phyloP scores from a whole-genome alignment of 2,888 invertebrate species.

The Plemyria rubiginata region DNA sequence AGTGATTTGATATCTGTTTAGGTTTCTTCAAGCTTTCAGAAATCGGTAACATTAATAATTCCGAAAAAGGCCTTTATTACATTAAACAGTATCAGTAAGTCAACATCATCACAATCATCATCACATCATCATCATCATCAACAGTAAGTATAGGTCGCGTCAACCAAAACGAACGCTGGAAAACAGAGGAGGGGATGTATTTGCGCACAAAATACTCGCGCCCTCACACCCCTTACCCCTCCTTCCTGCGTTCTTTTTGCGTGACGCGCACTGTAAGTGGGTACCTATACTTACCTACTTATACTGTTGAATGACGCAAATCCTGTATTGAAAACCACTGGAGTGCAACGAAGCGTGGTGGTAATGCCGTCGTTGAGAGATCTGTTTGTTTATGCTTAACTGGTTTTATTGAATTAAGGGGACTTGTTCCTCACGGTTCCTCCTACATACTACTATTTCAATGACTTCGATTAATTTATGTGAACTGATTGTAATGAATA shows the following conservation, averaged over 20 bases:
- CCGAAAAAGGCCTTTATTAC: neutral
- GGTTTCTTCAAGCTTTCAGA: too few relatives aligned
- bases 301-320: constrained; percentile 61
- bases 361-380: constrained; percentile 9
- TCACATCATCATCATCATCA: too few relatives aligned
- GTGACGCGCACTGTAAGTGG: constrained; percentile 22
- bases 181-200: too few relatives aligned
- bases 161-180: too few relatives aligned
- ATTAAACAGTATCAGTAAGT: neutral
- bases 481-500: too few relatives aligned
- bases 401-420: constrained; percentile 4
- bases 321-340: constrained; percentile 56
- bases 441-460: neutral
- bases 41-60: neutral
- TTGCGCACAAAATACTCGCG: too few relatives aligned
- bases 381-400: neutral
- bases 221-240: too few relatives aligned
- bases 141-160: too few relatives aligned
- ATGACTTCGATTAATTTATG: too few relatives aligned
- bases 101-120: too few relatives aligned
- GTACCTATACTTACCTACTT: constrained; percentile 15
- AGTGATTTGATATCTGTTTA: too few relatives aligned
- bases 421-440: neutral
- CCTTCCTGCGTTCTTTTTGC: too few relatives aligned
- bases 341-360: constrained; percentile 56